phyloP scores from a whole-genome alignment of 1,140 invertebrate species.

The Hylyphantes graminicola region DNA sequence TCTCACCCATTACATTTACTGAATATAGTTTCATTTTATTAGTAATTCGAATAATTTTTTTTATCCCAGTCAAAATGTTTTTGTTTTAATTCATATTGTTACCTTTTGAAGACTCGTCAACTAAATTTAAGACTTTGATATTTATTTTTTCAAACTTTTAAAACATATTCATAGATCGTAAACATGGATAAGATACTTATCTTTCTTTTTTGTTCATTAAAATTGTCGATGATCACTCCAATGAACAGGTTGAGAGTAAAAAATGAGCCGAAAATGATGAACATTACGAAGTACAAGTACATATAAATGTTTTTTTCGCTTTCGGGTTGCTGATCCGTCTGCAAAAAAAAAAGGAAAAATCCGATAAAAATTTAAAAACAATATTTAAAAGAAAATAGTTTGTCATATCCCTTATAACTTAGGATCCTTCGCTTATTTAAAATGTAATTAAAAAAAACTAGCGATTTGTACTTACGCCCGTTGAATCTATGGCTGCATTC shows the following conservation, averaged over 20 bases:
- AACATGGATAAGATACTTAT: slow-evolving; percentile 48
- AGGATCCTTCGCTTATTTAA: not conserved
- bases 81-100: no score
- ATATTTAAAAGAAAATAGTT: not conserved
- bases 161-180: no score
- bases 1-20: no score
- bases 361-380: not conserved
- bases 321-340: slow-evolving; percentile 73
- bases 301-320: slow-evolving; percentile 94
- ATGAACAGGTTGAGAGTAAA: slow-evolving; percentile 98
- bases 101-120: no score
- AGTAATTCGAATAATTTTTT: no score
- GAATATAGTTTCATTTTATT: no score
- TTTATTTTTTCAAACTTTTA: no score
- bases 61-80: no score
- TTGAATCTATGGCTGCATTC: slow-evolving; percentile 96
- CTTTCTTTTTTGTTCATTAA: slow-evolving; percentile 99
- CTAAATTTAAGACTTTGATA: no score
- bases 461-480: slow-evolving; percentile 76
- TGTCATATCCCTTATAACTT: not conserved
- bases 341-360: slow-evolving; percentile 1
- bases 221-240: slow-evolving; percentile 98
- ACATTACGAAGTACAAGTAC: slow-evolving; percentile 98
- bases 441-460: not conserved
- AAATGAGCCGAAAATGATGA: slow-evolving; percentile 97